Base-by-base conservation (phyloP, 2,113 vertebrate species). In the Tyto alba region DNA sequence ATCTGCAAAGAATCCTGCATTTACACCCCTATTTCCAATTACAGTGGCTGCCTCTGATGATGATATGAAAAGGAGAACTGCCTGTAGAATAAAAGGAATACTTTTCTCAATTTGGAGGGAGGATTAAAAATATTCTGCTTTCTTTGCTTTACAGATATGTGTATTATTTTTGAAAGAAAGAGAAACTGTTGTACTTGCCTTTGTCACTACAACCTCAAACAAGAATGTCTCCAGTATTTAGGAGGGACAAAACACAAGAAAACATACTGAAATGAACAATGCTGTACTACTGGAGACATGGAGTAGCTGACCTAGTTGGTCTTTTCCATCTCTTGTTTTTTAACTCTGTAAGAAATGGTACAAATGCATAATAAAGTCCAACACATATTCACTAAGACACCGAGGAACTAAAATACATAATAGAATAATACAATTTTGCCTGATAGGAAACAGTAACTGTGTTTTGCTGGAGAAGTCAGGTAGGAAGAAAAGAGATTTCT, bases 391-490 rank as follows among this genome's bases (percentile, higher is more conserved):
- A 89, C 69, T 79, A 80, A 89, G 77, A 85, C 73, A 80, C 81
- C 2, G 1, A 94, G 69, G 38, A 91, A 88, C 45, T 57, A 69
- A 90, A 96, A 89, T 56, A 73, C 36, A 32, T 60, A 78, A 79
- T 5, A 79, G 76, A 96, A 89, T 56, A 92, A 79, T 79, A 67
- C 57, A 60, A 66, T 92, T 89, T 89, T 73, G 19, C 62, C 81
- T 76, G 74, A 80, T 88, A 88, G 80, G 69, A 95, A 92, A 85
- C 73, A 80, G 80, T 48, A 89, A 89, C 57, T 69, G 29, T 86
- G 80, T 87, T 89, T 95, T 96, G 38, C 89, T 91, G 89, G n/a
- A 92, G 88, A 88, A 73, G 23, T 75, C 95, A 95, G 89, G 89
- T 82, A 93, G 36, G 50, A 96, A 89, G 75, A 92, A 94, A 95